phyloP scores from a whole-genome alignment of 92 coral and sea anemone genomes.

The Muricea muricata region DNA sequence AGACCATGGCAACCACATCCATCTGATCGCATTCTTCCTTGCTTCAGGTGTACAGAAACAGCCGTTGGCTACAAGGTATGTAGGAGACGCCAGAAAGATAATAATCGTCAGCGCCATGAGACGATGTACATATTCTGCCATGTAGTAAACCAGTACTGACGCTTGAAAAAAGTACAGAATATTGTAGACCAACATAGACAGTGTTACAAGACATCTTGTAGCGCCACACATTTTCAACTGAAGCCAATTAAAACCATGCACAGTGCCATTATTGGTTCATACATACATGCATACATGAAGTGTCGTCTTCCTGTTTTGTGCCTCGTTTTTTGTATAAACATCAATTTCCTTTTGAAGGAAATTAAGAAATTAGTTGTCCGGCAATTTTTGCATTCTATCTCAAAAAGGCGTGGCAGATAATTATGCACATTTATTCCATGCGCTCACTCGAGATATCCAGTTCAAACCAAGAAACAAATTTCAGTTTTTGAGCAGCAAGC shows the following conservation, averaged over 20 bases:
- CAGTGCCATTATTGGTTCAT: no score
- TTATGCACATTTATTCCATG: no score
- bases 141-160: not conserved
- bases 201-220: not conserved
- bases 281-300: not conserved
- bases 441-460: no score
- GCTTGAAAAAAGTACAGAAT: not conserved
- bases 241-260: no score
- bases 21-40: not conserved
- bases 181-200: not conserved
- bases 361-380: no score
- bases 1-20: not conserved
- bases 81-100: not conserved
- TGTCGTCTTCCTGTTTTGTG: no score
- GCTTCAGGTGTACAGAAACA: constrained; percentile 3
- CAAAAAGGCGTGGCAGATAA: no score
- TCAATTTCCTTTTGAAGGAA: no score
- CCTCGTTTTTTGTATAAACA: no score
- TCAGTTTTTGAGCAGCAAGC: no score
- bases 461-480: no score
- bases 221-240: not conserved
- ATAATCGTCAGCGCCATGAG: not conserved
- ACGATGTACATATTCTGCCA: not conserved
- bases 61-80: not conserved
- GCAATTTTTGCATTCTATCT: no score